These are phyloP conservation scores for Ylistrum balloti DNA, from an alignment of 1,140 invertebrate genomes.

Conservation along the genomic window DNA sequence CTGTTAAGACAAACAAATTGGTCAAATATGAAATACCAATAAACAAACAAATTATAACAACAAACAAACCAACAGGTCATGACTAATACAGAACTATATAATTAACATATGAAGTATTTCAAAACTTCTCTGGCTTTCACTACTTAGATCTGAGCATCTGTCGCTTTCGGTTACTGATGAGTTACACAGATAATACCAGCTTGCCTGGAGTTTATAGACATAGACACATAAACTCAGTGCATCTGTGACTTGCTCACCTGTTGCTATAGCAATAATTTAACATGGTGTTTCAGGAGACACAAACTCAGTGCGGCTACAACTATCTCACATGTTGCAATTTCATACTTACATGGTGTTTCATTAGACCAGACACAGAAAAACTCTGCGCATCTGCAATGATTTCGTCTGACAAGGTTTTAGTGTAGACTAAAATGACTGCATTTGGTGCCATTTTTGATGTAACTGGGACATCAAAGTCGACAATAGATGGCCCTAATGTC, in stretches of 20 bases:
- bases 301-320: too few species aligned
- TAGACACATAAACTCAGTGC: too few species aligned
- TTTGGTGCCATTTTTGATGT: not conserved
- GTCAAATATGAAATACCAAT: too few species aligned
- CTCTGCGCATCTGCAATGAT: not conserved
- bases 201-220: too few species aligned
- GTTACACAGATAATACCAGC: too few species aligned
- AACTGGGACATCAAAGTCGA: not conserved
- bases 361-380: not conserved
- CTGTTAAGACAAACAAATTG: not conserved
- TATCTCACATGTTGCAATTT: not conserved
- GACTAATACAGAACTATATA: too few species aligned
- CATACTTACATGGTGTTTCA: not conserved
- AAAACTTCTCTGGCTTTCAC: too few species aligned
- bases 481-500: not conserved
- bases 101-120: too few species aligned
- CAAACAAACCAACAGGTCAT: too few species aligned
- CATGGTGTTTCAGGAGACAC: not conserved
- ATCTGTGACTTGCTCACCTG: not conserved
- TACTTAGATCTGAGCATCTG: too few species aligned
- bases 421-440: not conserved
- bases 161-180: too few species aligned
- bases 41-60: too few species aligned
- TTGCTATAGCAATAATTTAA: not conserved
- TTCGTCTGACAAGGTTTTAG: not conserved